phyloP scores from a whole-genome alignment of 2,797 vertebrate genomes.

The Kryptolebias ocellatus region DNA sequence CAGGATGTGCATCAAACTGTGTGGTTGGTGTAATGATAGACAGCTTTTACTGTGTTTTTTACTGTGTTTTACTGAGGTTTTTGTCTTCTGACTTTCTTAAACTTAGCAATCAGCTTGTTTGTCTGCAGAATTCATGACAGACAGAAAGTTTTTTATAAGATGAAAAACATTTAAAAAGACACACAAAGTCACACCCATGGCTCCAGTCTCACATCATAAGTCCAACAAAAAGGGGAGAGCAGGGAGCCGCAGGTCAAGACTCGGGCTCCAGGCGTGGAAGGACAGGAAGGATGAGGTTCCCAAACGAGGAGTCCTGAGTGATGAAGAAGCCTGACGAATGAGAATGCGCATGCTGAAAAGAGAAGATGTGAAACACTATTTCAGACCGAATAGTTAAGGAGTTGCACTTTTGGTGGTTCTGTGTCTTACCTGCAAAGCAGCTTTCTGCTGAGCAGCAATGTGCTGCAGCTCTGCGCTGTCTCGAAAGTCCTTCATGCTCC shows the following conservation, averaged over 20 bases:
- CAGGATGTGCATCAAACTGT: slow-evolving; percentile 1
- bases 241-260: slow-evolving; percentile 58
- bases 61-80: no score
- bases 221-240: neutral
- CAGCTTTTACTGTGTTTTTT: no score
- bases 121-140: no score
- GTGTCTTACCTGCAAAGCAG: slow-evolving; percentile 82
- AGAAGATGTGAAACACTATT: neutral
- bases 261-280: slow-evolving; percentile 92
- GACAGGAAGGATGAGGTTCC: slow-evolving; percentile 98
- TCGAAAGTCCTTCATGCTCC: slow-evolving; percentile 89
- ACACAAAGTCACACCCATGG: neutral
- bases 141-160: no score
- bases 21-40: neutral
- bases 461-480: slow-evolving; percentile 97
- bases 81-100: no score
- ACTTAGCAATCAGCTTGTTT: no score
- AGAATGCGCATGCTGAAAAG: slow-evolving; percentile 91
- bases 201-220: neutral
- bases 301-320: slow-evolving; percentile 97
- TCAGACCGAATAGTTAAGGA: neutral
- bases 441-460: slow-evolving; percentile 96
- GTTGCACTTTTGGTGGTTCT: neutral
- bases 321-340: slow-evolving; percentile 99
- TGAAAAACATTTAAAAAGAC: no score